Evolutionary conservation across 2,797 vertebrate genomes (phyloP), one percentile per base, ranked within the genome.

Genomic region (Amphiprion clarkii): DNA sequence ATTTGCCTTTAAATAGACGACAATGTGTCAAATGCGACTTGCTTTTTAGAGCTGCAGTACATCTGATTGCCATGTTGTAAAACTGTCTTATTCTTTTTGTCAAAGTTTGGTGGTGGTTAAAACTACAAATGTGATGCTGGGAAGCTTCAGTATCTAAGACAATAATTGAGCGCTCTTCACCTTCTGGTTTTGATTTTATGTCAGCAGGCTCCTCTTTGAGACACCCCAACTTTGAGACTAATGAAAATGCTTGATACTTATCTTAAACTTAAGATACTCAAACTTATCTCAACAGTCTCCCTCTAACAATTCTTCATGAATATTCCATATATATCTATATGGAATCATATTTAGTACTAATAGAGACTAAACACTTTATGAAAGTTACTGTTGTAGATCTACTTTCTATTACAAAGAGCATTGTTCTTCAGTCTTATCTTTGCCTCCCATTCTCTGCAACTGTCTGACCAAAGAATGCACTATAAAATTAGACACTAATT

Each of bases 1-100:
- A 49, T 60, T 67, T 68, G 16, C 23, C 46, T 62, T 65, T 42
- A 68, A 68, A 51, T 6, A 54, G 51, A 58, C 16, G 29, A 54
- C 31, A 19, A 59, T 12, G 52, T 56, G 44, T 85, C 27, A 48
- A 64, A 67, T 6, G 25, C 42, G 27, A 60, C 39, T 57, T 13
- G 0, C 25, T 70, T 33, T 49, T 4, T 5, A 53, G 54, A 58
- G 31, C 56, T 74, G 10, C 39, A 44, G 54, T 19, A 46, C 13
- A 29, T 62, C 16, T 0, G 53, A 54, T 3, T 16, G 7, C 14
- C 17, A 19, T 4, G 25, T 33, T 64, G 31, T 48, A 0, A 52
- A 48, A 36, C 10, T 17, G 1, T 52, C 31, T 23, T 46, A 3
- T 52, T 48, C 25, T 39, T 31, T 42, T 51, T 27, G 42, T 44